These are phyloP conservation scores for Laupala kohalensis DNA, from an alignment of 1,140 invertebrate genomes.

Conservation along the genomic window DNA sequence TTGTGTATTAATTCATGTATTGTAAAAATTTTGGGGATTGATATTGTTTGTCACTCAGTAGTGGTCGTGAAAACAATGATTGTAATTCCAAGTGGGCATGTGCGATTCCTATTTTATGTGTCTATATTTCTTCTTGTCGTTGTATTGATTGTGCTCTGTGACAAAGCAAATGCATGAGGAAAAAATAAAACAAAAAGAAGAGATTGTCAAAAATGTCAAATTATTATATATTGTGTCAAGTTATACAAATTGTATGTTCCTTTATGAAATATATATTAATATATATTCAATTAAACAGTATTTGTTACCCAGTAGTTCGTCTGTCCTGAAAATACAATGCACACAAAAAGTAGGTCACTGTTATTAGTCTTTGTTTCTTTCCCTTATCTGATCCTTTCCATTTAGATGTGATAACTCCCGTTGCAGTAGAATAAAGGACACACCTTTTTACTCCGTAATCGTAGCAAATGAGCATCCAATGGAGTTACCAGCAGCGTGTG, in stretches of 20 bases:
- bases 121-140: background rate
- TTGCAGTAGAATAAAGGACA: too few species aligned
- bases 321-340: too few species aligned
- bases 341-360: too few species aligned
- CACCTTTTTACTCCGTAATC: too few species aligned
- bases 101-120: background rate
- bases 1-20: background rate
- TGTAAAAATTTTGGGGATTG: background rate
- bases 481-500: too few species aligned
- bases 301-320: too few species aligned
- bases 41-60: too few species aligned
- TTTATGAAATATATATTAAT: background rate
- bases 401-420: too few species aligned
- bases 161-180: background rate
- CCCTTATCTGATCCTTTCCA: too few species aligned
- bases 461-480: too few species aligned
- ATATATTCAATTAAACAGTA: background rate
- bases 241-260: background rate
- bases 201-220: background rate
- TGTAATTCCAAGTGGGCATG: background rate
- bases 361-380: too few species aligned
- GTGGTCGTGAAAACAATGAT: background rate
- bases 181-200: background rate
- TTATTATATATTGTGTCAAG: background rate
- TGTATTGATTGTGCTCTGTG: background rate